phyloP scores from a whole-genome alignment of 2,888 invertebrate genomes.

The Parthenolecanium corni region DNA sequence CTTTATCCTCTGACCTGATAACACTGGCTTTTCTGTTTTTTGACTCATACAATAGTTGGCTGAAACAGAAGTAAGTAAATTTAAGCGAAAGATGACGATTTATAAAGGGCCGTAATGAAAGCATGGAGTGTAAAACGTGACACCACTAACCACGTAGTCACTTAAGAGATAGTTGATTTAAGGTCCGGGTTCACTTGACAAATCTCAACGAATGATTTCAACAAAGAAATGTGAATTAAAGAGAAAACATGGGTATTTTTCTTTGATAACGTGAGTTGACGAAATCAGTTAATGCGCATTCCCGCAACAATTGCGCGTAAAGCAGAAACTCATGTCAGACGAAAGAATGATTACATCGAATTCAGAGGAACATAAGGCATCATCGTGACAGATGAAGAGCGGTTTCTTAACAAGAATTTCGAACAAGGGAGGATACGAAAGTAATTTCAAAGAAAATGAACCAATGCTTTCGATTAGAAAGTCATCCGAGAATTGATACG shows the following conservation, averaged over 20 bases:
- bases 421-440: background rate
- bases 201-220: background rate
- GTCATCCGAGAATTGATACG: slow-evolving; percentile 1
- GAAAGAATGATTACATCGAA: background rate
- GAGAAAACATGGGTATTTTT: background rate
- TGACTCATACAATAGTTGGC: slow-evolving; percentile 98
- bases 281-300: background rate
- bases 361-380: background rate
- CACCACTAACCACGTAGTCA: too few species aligned
- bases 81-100: slow-evolving; percentile 11
- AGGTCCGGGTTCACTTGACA: background rate
- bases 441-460: background rate
- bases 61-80: slow-evolving; percentile 44
- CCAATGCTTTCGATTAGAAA: background rate
- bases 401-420: background rate
- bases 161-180: too few species aligned
- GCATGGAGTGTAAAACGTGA: too few species aligned
- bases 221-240: background rate
- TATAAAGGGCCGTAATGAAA: too few species aligned
- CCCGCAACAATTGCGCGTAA: slow-evolving; percentile 1
- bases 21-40: slow-evolving; percentile 99
- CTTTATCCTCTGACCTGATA: slow-evolving; percentile 99
- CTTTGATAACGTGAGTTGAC: background rate
- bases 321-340: background rate
- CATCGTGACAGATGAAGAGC: background rate